Evolutionary conservation across 2,113 vertebrate species (phyloP).

Genomic region (Lamprotornis superbus): DNA sequence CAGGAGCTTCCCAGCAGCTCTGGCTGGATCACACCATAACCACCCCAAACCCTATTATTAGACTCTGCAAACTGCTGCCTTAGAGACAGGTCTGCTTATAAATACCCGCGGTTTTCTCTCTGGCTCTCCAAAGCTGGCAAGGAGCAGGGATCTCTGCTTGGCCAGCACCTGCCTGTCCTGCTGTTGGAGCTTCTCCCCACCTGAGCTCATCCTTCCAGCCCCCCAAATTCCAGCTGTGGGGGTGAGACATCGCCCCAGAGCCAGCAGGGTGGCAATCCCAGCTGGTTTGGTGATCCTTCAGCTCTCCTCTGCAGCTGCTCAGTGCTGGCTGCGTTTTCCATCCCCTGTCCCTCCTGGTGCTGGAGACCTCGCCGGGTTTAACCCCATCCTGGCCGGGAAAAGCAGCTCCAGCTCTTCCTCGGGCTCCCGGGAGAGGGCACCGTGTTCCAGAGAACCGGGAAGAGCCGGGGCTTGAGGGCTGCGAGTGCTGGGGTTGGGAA

Average conservation of each 20-base stretch:
- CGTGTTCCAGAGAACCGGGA: neutral
- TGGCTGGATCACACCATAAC: neutral
- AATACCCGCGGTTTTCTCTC: neutral
- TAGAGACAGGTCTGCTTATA: constrained; percentile 41
- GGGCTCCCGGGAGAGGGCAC: constrained; percentile 56
- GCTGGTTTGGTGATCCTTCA: neutral
- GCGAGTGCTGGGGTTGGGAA: accelerated
- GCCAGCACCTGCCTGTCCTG: neutral
- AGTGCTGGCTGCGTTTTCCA: neutral
- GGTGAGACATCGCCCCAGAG: neutral
- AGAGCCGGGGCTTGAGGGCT: neutral
- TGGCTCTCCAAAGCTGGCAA: neutral
- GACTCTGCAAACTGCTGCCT: constrained; percentile 47
- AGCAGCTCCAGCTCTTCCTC: neutral
- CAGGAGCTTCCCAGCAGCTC: neutral
- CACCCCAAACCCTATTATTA: constrained; percentile 42
- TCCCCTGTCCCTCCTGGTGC: neutral
- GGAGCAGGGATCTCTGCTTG: neutral
- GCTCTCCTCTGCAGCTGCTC: neutral
- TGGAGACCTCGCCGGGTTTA: neutral
- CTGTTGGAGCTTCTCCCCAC: neutral
- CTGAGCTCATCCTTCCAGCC: neutral
- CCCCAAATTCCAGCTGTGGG: neutral
- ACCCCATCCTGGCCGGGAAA: accelerated
- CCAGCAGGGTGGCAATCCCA: neutral